Evolutionary conservation across 2,113 vertebrate genomes (phyloP).

Genomic region (Aptenodytes patagonicus): DNA sequence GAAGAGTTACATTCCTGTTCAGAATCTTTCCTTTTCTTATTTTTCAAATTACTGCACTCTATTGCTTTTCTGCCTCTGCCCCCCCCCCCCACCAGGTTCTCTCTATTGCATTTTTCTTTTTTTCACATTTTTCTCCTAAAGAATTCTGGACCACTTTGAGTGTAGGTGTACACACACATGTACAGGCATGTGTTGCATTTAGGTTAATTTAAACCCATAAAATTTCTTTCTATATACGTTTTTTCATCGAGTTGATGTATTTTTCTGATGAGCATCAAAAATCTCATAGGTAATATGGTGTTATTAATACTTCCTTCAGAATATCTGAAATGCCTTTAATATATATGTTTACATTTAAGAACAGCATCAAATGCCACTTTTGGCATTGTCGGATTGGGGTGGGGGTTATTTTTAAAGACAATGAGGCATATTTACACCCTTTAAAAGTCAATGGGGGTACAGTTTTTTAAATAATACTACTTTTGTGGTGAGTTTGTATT

Average conservation of each 20-base stretch:
- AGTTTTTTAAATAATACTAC: not conserved
- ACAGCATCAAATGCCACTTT: not conserved
- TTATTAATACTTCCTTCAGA: not conserved
- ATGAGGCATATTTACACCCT: not conserved
- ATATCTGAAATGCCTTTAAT: not conserved
- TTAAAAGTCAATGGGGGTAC: not conserved
- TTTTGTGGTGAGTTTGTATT: not conserved
- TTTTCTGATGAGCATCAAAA: not conserved
- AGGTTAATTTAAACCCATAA: not conserved
- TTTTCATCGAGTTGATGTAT: not conserved
- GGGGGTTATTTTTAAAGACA: not conserved
- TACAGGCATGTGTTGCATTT: not conserved
- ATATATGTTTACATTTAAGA: not conserved
- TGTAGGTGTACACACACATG: not conserved
- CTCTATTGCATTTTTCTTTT: not conserved
- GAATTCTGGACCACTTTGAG: not conserved
- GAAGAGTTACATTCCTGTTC: not conserved
- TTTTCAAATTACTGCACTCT: not conserved
- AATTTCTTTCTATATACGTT: not conserved
- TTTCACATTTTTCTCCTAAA: not conserved
- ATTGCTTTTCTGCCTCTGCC: not conserved
- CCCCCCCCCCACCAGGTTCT: not conserved
- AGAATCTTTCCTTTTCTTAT: not conserved
- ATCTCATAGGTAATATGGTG: not conserved
- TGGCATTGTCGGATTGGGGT: not conserved